A percentile compares a stretch with the other conserved stretches of the same genome.
Conservation (phyloP, 2,113 vertebrate genomes). For the Penelope pileata region DNA sequence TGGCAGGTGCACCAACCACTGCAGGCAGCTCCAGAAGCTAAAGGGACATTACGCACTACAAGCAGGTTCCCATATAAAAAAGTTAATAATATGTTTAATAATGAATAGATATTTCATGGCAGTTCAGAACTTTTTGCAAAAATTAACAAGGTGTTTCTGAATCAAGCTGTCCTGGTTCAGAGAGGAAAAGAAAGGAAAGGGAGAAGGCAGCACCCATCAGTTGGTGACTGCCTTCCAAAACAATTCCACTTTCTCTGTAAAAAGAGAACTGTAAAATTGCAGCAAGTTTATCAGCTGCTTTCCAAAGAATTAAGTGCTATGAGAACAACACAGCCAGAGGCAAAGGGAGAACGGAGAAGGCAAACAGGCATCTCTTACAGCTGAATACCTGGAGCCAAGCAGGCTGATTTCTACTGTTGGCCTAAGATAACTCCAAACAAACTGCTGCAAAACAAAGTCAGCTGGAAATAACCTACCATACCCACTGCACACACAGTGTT, state of each 20-base stretch:
- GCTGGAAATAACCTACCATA: accelerated
- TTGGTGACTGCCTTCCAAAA: background rate
- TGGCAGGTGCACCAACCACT: background rate
- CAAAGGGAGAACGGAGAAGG: accelerated
- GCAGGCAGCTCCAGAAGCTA: background rate
- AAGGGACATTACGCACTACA: background rate
- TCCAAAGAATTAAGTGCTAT: background rate
- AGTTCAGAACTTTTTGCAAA: background rate
- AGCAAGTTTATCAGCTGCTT: background rate
- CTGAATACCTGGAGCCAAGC: background rate
- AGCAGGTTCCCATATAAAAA: background rate
- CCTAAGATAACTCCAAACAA: accelerated
- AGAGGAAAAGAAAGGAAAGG: background rate
- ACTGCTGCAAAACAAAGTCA: background rate
- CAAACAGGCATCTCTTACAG: background rate
- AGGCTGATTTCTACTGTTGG: background rate
- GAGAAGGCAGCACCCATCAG: background rate
- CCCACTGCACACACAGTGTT: background rate
- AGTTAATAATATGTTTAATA: background rate
- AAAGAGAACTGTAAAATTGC: background rate
- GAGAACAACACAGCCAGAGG: background rate
- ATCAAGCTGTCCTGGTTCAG: too few species aligned
- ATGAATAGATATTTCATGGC: background rate
- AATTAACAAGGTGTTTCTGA: background rate
- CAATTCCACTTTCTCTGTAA: background rate